Evolutionary conservation across 2,888 invertebrate species (phyloP).

Genomic region (Tanypteryx hageni): DNA sequence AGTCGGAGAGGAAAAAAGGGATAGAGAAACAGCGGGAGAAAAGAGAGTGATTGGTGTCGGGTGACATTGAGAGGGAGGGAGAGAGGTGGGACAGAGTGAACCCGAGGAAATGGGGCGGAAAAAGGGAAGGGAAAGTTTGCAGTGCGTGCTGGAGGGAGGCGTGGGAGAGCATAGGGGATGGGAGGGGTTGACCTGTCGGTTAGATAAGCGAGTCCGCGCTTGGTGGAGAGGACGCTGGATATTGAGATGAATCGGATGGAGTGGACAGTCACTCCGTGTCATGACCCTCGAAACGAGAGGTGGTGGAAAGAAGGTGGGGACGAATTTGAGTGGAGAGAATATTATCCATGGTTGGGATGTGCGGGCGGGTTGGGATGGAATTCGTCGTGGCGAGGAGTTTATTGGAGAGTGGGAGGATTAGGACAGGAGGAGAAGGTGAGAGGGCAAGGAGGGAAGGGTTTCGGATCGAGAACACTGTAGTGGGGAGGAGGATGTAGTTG

Average conservation of each 20-base stretch:
- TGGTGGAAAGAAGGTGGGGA: neutral
- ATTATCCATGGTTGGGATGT: neutral
- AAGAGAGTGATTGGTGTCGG: no score
- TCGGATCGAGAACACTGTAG: no score
- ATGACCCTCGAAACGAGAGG: neutral
- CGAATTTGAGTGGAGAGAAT: neutral
- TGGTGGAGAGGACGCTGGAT: neutral
- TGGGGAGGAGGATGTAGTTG: no score
- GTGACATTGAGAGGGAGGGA: neutral
- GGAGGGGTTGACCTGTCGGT: neutral
- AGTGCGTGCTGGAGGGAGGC: neutral
- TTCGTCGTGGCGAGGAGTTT: neutral
- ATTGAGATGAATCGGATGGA: slow-evolving; percentile 52
- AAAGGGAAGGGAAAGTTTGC: neutral
- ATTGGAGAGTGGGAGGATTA: neutral
- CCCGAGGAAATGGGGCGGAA: slow-evolving; percentile 7
- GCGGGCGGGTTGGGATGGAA: neutral
- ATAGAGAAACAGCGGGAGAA: neutral
- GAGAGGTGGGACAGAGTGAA: neutral
- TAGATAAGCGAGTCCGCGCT: neutral
- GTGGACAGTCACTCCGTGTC: neutral
- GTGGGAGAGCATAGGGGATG: neutral
- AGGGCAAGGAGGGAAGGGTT: neutral
- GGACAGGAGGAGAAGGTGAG: neutral
- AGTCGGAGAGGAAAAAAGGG: neutral